These are phyloP conservation scores for Prunella strophiata DNA, from an alignment of 2,797 vertebrate species.

Conservation along the genomic window DNA sequence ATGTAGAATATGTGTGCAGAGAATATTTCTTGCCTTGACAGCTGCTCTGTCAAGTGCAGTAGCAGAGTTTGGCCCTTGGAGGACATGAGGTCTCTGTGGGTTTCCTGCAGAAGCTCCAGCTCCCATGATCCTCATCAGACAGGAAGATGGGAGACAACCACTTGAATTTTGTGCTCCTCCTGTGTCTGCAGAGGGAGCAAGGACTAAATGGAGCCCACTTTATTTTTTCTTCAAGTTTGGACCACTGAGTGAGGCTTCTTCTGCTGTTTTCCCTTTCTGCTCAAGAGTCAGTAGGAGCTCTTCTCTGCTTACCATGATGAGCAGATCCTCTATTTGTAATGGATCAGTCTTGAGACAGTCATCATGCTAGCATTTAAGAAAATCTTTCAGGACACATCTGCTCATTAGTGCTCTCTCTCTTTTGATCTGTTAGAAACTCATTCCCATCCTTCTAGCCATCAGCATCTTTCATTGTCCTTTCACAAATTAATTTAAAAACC, in stretches of 20 bases:
- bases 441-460: not conserved
- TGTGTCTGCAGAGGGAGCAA: not conserved
- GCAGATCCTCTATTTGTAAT: not conserved
- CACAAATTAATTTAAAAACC: slow-evolving; percentile 23
- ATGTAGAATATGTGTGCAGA: not conserved
- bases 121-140: rapidly evolving
- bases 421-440: not conserved
- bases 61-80: not conserved
- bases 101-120: not conserved
- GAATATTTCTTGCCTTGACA: not conserved
- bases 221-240: not conserved
- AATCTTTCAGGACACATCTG: not conserved
- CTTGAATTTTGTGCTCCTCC: not conserved
- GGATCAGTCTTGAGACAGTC: not conserved
- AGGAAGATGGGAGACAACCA: not conserved
- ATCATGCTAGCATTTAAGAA: not conserved
- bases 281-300: not conserved
- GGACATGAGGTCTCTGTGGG: not conserved
- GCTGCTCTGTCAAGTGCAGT: not conserved
- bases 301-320: not conserved
- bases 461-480: not conserved
- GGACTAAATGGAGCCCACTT: not conserved
- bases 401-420: not conserved
- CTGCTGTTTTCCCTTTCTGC: not conserved
- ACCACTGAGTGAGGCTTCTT: not conserved